Evolutionary conservation across 2,797 vertebrate species (phyloP), one percentile per base, ranked within the genome.

Genomic region (Neosalanx taihuensis): DNA sequence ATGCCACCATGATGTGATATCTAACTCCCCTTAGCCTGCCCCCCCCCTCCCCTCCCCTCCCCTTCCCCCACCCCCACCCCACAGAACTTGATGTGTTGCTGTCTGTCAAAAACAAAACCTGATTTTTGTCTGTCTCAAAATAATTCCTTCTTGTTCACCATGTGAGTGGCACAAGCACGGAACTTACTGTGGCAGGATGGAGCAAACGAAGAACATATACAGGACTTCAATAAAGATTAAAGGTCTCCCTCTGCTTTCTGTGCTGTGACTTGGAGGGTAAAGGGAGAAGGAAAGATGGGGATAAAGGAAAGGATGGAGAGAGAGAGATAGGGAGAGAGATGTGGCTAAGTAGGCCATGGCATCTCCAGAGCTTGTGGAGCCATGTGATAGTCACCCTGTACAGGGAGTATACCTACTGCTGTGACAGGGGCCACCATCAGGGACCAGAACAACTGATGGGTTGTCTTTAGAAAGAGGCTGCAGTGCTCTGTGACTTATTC

Each of bases 321-420:
- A 59, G n/a, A 69, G 7, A 26, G 67, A 69, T 5, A 29, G 35
- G 46, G 31, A 58, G 53, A 37, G 15, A 64, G 33, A 30, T 12
- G 51, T 13, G 56, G 33, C 18, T 67, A 72, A 72, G 71, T 72
- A 72, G 71, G 71, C 35, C 71, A 72, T 26, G 17, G 7, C 58
- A 53, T 72, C 51, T 46, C 63, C 51, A 57, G 33, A 49, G 64
- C 35, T 49, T 35, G 35, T 63, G 41, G 49, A 46, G 59, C 26
- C 35, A 66, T 66, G 64, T 60, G 64, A 72, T 46, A 72, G 64
- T 66, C 64, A 60, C 56, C 58, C 69, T 61, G 41, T 49, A 37
- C 69, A 49, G 58, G 69, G 69, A 62, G 49, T 62, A 62, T 61
- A 31, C 35, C 64, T 26, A 49, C 49, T 35, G 33, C n/a, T 26